Evolutionary conservation across 2,888 invertebrate genomes (phyloP).

Genomic region (Athalia cordata): DNA sequence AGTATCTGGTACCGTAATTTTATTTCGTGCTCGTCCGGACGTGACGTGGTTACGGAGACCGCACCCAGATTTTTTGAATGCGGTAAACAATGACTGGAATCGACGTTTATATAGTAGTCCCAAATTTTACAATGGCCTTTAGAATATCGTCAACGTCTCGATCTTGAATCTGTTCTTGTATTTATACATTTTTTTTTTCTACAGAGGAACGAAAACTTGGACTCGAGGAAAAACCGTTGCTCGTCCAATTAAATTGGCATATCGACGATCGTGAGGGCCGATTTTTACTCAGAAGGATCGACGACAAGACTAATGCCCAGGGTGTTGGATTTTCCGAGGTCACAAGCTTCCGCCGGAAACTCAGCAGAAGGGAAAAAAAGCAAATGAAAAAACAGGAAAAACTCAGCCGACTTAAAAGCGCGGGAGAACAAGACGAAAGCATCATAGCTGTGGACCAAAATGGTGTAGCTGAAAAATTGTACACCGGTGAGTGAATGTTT

Average conservation of each 20-base stretch:
- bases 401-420: conserved; percentile 85
- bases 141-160: conserved; percentile 3
- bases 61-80: conserved; percentile 28
- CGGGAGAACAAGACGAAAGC: conserved; percentile 75
- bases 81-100: background rate
- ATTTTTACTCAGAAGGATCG: conserved; percentile 93
- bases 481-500: conserved; percentile 79
- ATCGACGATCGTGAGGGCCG: conserved; percentile 98
- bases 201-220: conserved; percentile 92
- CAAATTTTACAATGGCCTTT: conserved; percentile 48
- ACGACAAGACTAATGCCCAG: conserved; percentile 85
- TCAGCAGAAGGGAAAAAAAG: conserved; percentile 98
- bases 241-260: conserved; percentile 99
- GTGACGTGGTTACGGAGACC: conserved; percentile 30
- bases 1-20: conserved; percentile 20
- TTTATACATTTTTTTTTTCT: conserved; percentile 16
- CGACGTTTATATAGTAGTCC: background rate
- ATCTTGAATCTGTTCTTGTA: conserved; percentile 11
- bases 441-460: conserved; percentile 81
- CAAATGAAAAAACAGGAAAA: conserved; percentile 97
- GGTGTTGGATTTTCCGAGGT: conserved; percentile 83
- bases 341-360: conserved; percentile 91
- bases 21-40: conserved; percentile 24
- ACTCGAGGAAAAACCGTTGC: conserved; percentile 94
- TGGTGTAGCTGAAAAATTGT: conserved; percentile 92